A percentile compares a stretch with the other conserved stretches of the same genome.
phyloP scores from a whole-genome alignment of 2,888 invertebrate species.

The Volucella zonaria region DNA sequence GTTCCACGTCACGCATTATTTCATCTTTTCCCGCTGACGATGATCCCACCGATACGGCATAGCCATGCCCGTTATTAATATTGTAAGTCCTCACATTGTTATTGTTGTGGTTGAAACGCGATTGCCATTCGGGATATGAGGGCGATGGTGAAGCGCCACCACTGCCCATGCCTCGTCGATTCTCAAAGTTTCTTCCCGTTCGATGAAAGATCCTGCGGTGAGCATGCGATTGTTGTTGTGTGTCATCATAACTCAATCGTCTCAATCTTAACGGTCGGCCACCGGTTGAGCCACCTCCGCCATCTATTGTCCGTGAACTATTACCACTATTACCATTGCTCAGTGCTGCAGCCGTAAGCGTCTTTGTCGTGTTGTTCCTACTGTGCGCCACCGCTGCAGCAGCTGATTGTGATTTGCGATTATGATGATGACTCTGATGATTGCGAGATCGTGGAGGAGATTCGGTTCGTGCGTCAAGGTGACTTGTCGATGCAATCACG shows the following conservation, averaged over 20 bases:
- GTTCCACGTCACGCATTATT: slow-evolving; percentile 72
- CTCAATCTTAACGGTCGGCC: slow-evolving; percentile 57
- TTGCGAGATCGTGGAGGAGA: slow-evolving; percentile 40
- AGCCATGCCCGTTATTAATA: slow-evolving; percentile 47
- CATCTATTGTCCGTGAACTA: slow-evolving; percentile 64
- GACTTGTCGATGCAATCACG: slow-evolving; percentile 70
- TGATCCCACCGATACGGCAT: slow-evolving; percentile 41
- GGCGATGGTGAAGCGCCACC: slow-evolving; percentile 68
- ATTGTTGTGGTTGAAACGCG: slow-evolving; percentile 53
- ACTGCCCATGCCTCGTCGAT: slow-evolving; percentile 32
- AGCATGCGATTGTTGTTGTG: slow-evolving; percentile 15
- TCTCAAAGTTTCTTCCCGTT: slow-evolving; percentile 65
- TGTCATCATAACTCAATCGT: slow-evolving; percentile 70
- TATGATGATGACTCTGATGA: slow-evolving; percentile 57
- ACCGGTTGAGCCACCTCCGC: slow-evolving; percentile 41
- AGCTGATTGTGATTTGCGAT: slow-evolving; percentile 69
- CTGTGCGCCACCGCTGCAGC: slow-evolving; percentile 27
- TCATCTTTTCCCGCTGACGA: slow-evolving; percentile 60
- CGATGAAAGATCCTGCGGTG: slow-evolving; percentile 66
- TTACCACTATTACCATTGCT: slow-evolving; percentile 42
- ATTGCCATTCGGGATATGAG: slow-evolving; percentile 64
- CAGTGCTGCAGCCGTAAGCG: background rate
- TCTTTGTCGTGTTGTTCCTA: slow-evolving; percentile 46
- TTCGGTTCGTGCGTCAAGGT: slow-evolving; percentile 71
- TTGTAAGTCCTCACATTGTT: slow-evolving; percentile 55